Evolutionary conservation across 2,113 vertebrate genomes (phyloP).

Genomic region (Ramphastos sulfuratus): DNA sequence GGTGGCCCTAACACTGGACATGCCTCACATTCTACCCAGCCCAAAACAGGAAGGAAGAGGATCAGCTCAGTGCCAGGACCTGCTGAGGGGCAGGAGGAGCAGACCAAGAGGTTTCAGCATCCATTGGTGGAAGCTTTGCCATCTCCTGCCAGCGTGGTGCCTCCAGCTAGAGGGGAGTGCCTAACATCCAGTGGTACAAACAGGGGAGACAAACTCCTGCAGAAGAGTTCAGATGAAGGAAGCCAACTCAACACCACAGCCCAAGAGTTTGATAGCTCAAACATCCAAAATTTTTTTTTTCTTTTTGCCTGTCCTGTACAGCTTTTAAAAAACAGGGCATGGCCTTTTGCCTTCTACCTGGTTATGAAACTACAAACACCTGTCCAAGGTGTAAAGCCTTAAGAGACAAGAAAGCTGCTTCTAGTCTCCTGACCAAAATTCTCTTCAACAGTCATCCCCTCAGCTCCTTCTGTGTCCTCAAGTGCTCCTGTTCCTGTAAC

Average conservation of each 20-base stretch:
- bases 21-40: neutral
- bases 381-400: conserved; percentile 42
- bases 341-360: conserved; percentile 40
- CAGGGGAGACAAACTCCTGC: neutral
- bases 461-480: neutral
- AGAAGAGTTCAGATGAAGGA: conserved; percentile 28
- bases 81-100: neutral
- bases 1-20: neutral
- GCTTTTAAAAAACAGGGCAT: conserved; percentile 67
- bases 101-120: neutral
- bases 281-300: neutral
- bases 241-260: conserved; percentile 1
- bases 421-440: conserved; percentile 55
- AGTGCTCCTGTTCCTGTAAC: conserved; percentile 41
- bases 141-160: neutral
- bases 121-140: neutral
- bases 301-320: conserved; percentile 50
- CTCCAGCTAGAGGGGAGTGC: neutral
- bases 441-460: neutral
- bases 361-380: conserved; percentile 57
- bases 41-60: neutral
- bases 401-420: conserved; percentile 53
- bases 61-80: neutral
- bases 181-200: neutral
- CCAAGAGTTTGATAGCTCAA: neutral